Conservation (phyloP, 2,888 invertebrate species). For the Resseliella maxima region DNA sequence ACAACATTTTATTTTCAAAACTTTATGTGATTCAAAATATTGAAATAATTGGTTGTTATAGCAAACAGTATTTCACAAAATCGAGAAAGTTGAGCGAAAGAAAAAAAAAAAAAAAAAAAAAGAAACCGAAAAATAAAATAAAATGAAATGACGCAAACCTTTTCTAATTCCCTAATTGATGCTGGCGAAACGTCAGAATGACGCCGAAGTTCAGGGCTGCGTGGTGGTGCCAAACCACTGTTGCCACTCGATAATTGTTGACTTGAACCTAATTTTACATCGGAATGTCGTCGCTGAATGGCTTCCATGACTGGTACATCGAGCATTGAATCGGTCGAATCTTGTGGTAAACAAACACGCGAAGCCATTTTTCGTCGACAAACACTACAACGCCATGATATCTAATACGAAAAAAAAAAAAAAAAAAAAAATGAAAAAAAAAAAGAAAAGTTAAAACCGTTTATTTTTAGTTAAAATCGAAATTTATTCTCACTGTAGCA, state of each 20-base stretch:
- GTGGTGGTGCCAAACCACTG: conserved; percentile 81
- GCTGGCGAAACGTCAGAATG: conserved; percentile 91
- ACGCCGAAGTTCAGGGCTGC: conserved; percentile 83
- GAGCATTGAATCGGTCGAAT: conserved; percentile 85
- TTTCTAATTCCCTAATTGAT: conserved; percentile 87
- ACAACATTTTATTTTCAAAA: no score
- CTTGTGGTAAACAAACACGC: conserved; percentile 80
- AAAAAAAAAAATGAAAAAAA: background rate
- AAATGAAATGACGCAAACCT: conserved; percentile 71
- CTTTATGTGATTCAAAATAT: no score
- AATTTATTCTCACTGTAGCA: no score
- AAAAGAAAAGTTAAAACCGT: no score
- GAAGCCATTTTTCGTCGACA: conserved; percentile 86
- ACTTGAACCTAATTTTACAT: conserved; percentile 75
- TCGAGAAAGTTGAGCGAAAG: no score
- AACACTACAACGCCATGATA: conserved; percentile 88
- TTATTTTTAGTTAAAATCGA: no score
- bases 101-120: no score
- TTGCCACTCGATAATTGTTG: conserved; percentile 69
- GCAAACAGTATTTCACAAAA: no score
- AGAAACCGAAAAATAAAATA: no score
- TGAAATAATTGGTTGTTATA: no score
- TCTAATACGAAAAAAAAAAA: conserved; percentile 69
- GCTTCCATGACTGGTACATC: conserved; percentile 84
- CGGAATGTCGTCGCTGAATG: conserved; percentile 84